These are phyloP conservation scores for Mesorhabditis belari DNA, from an alignment of 2,888 invertebrate species.

Conservation along the genomic window DNA sequence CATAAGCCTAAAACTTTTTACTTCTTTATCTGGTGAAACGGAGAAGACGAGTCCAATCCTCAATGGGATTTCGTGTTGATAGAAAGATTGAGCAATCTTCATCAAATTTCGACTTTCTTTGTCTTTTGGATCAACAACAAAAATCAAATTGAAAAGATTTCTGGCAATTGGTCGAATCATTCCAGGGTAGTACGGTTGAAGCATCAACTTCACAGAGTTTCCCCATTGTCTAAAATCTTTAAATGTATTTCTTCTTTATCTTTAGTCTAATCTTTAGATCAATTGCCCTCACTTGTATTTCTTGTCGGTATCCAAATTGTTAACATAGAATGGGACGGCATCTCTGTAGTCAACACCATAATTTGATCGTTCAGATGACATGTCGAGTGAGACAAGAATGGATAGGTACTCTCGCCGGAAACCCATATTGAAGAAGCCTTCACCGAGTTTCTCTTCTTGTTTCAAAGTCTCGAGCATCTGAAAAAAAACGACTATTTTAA, in stretches of 20 bases:
- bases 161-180: conserved; percentile 71
- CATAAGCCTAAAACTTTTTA: conserved; percentile 1
- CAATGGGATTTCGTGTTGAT: conserved; percentile 77
- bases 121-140: conserved; percentile 77
- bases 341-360: conserved; percentile 92
- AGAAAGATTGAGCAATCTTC: conserved; percentile 80
- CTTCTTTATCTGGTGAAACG: conserved; percentile 42
- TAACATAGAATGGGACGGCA: conserved; percentile 80
- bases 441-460: conserved; percentile 71
- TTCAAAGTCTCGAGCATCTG: conserved; percentile 73
- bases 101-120: conserved; percentile 68
- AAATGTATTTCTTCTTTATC: neutral
- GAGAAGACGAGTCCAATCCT: conserved; percentile 78
- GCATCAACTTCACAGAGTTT: conserved; percentile 75
- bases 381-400: conserved; percentile 56
- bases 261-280: conserved; percentile 55
- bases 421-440: conserved; percentile 56
- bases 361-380: conserved; percentile 55
- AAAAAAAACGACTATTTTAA: too few species aligned
- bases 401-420: conserved; percentile 55
- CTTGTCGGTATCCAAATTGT: conserved; percentile 84
- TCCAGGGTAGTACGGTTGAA: conserved; percentile 93
- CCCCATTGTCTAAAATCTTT: conserved; percentile 72
- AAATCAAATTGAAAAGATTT: conserved; percentile 64
- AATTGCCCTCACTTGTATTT: conserved; percentile 59